A percentile compares a stretch with the other conserved stretches of the same genome.
These are phyloP conservation scores for Euura lappo DNA, from an alignment of 1,140 invertebrate species.

Conservation along the genomic window DNA sequence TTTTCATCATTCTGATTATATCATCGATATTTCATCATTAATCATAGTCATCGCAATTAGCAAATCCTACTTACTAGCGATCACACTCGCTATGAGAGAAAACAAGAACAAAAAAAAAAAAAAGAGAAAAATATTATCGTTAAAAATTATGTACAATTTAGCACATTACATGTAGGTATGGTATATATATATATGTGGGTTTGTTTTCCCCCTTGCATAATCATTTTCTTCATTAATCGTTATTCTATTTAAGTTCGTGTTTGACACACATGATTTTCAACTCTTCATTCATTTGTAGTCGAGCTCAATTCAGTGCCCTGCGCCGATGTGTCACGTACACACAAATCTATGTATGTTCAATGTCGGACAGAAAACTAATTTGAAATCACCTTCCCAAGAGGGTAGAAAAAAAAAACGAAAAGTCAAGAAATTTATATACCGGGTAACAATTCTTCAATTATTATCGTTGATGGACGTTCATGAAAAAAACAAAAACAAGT, in stretches of 20 bases:
- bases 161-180: slow-evolving; percentile 4
- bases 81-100: background rate
- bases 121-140: background rate
- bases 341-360: too few relatives aligned
- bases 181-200: too few relatives aligned
- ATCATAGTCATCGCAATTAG: background rate
- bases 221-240: background rate
- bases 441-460: too few relatives aligned
- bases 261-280: background rate
- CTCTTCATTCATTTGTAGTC: background rate
- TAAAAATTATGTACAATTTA: slow-evolving; percentile 35
- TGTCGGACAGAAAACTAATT: too few relatives aligned
- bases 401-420: too few relatives aligned
- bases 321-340: background rate
- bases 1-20: too few relatives aligned
- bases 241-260: background rate
- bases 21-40: too few relatives aligned
- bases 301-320: slow-evolving; percentile 22
- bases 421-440: too few relatives aligned
- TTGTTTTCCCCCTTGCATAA: background rate
- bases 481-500: too few relatives aligned
- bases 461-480: too few relatives aligned
- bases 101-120: background rate
- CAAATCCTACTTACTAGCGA: background rate
- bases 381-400: too few relatives aligned